phyloP scores from a whole-genome alignment of 1,140 invertebrate genomes.

The Teleopsis dalmanni region DNA sequence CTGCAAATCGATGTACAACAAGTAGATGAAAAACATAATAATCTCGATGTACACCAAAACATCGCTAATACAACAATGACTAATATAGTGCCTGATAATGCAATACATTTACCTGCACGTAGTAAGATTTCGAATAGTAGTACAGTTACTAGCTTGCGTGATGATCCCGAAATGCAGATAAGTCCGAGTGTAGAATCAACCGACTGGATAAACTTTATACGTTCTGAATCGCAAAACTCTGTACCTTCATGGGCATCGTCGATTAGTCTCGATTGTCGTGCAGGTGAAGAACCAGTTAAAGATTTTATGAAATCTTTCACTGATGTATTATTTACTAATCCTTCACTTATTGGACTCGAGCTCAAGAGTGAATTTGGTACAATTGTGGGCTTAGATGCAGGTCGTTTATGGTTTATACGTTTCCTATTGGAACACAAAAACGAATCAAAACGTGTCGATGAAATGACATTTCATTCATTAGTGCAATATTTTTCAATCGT shows the following conservation, averaged over 20 bases:
- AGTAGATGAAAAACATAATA: slow-evolving; percentile 12
- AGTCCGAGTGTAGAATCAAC: slow-evolving; percentile 42
- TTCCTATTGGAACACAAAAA: slow-evolving; percentile 68
- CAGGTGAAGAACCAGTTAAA: slow-evolving; percentile 59
- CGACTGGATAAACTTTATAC: slow-evolving; percentile 39
- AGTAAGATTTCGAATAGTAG: slow-evolving; percentile 39
- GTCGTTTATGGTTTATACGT: slow-evolving; percentile 61
- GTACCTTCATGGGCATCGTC: slow-evolving; percentile 67
- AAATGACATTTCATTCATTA: slow-evolving; percentile 68
- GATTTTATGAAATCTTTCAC: slow-evolving; percentile 69
- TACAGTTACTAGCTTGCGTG: slow-evolving; percentile 34
- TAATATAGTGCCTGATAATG: slow-evolving; percentile 28
- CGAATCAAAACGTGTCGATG: slow-evolving; percentile 57
- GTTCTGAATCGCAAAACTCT: slow-evolving; percentile 57
- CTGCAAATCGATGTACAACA: slow-evolving; percentile 40
- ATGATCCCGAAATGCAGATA: slow-evolving; percentile 30
- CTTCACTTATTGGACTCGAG: slow-evolving; percentile 51
- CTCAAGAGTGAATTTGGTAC: slow-evolving; percentile 62
- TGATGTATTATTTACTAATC: slow-evolving; percentile 56
- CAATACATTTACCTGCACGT: slow-evolving; percentile 25
- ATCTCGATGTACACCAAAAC: background rate
- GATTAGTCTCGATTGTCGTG: slow-evolving; percentile 61
- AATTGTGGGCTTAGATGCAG: slow-evolving; percentile 47
- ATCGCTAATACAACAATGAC: slow-evolving; percentile 19
- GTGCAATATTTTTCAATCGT: slow-evolving; percentile 71